Evolutionary conservation across 2,888 invertebrate genomes (phyloP), one percentile per base, ranked within the genome.

Genomic region (Flexamia atlantica): DNA sequence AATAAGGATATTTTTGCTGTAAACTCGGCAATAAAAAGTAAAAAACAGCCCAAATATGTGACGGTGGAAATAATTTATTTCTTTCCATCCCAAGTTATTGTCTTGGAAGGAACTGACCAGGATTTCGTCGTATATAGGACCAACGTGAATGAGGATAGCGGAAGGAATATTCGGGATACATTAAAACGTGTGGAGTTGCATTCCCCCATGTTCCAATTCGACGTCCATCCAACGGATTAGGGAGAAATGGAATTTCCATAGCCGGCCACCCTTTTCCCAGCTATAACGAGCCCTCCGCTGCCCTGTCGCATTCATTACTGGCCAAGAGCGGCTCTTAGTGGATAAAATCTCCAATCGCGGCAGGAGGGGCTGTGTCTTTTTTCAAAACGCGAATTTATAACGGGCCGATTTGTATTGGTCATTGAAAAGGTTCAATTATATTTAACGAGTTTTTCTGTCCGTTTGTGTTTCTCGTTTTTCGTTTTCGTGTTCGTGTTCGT

Each of bases 171-270:
- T 9, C 23, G 5, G 12, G 23, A 57, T 57, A 57, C 57, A 57
- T 57, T 57, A 57, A 23, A 57, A 57, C 50, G 57, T 57, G 57
- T 23, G 57, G 57, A 68, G 32, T 30, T 68, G 30, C 68, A 36
- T 40, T 36, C 9, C 60, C 60, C 81, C 20, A 53, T 42, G 32
- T 81, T 60, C 60, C 60, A 32, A 68, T 68, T 68, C 68, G 68
- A 32, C 68, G 32, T 68, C 68, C 68, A 68, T 68, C 68, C 60
- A 81, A 32, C 64, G 60, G 81, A 81, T 81, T 81, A 81, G 64
- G 46, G 64, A 70, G 70, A 68, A 84, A 84, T 68, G 80, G 80
- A 64, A 80, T 76, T 76, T 83, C 83, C 83, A 79, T 79, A 79
- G 64, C 57, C 20, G 42, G 81, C 40, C 72, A 42, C 28, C 81